Evolutionary conservation across 2,797 vertebrate genomes (phyloP).

Genomic region (Pachyuromys duprasi): DNA sequence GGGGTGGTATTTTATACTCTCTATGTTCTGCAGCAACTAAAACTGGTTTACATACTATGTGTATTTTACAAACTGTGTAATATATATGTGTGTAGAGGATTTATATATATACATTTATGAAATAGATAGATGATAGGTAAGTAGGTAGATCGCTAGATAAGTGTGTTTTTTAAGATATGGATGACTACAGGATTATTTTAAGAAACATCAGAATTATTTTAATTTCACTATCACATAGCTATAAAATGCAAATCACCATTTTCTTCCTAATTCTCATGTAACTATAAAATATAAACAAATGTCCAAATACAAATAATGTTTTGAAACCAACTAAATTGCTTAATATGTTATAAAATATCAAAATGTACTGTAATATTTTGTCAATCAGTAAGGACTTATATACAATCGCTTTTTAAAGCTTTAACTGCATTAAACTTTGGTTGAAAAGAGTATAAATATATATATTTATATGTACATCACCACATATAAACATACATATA

Average conservation of each 20-base stretch:
- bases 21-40: background rate
- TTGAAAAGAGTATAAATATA: background rate
- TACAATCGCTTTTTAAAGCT: background rate
- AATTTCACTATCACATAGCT: background rate
- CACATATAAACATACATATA: background rate
- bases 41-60: background rate
- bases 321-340: slow-evolving; percentile 16
- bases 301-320: background rate
- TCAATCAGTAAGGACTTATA: background rate
- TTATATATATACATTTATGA: background rate
- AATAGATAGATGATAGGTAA: background rate
- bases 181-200: background rate
- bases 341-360: background rate
- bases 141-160: background rate
- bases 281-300: background rate
- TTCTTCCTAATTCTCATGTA: background rate
- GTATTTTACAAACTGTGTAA: background rate
- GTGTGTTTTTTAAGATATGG: background rate
- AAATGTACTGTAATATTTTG: background rate
- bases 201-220: background rate
- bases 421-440: background rate
- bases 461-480: background rate
- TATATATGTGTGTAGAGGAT: background rate
- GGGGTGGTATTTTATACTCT: background rate
- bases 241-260: background rate